Evolutionary conservation across 2,797 vertebrate genomes (phyloP).

Genomic region (Chelidonichthys spinosus): DNA sequence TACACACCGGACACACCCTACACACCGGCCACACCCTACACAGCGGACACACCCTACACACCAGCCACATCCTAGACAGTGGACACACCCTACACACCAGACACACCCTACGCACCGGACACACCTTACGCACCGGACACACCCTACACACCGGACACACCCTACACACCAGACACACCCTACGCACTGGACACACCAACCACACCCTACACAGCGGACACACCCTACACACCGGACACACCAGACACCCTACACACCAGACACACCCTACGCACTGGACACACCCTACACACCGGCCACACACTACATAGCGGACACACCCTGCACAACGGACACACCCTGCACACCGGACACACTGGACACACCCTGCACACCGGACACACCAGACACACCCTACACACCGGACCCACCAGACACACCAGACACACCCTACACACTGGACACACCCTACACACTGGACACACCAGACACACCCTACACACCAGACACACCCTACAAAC

Average conservation of each 20-base stretch:
- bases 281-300: too few species aligned
- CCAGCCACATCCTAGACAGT: neutral
- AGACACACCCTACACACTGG: neutral
- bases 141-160: too few species aligned
- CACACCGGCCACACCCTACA: neutral
- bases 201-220: too few species aligned
- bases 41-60: neutral
- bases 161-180: too few species aligned
- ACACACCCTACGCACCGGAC: neutral
- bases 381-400: neutral
- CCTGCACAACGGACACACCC: neutral
- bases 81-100: neutral
- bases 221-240: too few species aligned
- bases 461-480: accelerated
- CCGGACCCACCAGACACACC: neutral
- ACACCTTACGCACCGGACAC: neutral
- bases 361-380: neutral
- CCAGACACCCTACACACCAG: too few species aligned
- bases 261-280: too few species aligned
- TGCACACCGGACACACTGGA: neutral
- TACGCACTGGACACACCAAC: too few species aligned
- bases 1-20: neutral
- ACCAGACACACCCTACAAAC: neutral
- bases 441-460: too few species aligned
- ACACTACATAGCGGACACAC: neutral